phyloP scores from a whole-genome alignment of 2,888 invertebrate genomes.

The Erynnis tages region DNA sequence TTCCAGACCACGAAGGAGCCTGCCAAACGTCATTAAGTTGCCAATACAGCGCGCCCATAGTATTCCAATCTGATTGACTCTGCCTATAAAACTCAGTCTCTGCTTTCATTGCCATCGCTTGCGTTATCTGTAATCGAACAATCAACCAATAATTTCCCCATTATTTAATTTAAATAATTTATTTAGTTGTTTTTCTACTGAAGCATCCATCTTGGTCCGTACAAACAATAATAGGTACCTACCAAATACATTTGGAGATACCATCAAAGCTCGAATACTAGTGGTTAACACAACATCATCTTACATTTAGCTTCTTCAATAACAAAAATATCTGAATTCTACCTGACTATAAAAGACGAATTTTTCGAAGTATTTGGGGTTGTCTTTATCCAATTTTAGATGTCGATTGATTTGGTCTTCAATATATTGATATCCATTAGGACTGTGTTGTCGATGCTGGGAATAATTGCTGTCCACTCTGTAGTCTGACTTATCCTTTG shows the following conservation, averaged over 20 bases:
- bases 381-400: conserved; percentile 80
- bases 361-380: conserved; percentile 82
- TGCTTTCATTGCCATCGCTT: conserved; percentile 93
- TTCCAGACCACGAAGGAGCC: conserved; percentile 97
- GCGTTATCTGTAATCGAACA: conserved; percentile 86
- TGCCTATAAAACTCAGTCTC: conserved; percentile 93
- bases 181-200: no score
- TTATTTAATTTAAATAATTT: no score
- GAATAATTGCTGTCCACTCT: conserved; percentile 82
- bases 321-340: no score
- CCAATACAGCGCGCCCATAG: conserved; percentile 99
- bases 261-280: no score
- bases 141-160: no score
- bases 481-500: conserved; percentile 75
- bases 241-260: no score
- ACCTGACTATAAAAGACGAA: conserved; percentile 94
- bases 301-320: no score
- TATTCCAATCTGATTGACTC: conserved; percentile 78
- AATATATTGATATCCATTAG: conserved; percentile 85
- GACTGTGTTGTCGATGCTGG: conserved; percentile 93
- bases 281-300: no score
- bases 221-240: no score
- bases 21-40: conserved; percentile 99
- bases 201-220: no score
- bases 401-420: conserved; percentile 82